phyloP scores from a whole-genome alignment of 2,888 invertebrate genomes.

The Cerastoderma edule region DNA sequence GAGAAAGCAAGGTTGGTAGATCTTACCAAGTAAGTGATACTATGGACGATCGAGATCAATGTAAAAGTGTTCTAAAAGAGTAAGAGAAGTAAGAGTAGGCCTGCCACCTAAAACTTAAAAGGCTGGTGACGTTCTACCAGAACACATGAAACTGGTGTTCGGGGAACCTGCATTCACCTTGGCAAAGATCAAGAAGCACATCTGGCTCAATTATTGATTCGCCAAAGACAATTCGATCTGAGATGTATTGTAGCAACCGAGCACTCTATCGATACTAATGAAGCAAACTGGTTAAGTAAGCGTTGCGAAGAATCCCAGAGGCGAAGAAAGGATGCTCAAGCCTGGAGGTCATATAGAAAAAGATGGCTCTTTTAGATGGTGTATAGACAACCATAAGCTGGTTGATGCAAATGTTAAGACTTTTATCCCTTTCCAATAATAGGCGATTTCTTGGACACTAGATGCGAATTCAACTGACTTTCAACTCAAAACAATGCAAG shows the following conservation, averaged over 20 bases:
- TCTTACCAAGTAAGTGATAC: background rate
- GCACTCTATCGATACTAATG: conserved; percentile 44
- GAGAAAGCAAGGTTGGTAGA: background rate
- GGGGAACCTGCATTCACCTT: conserved; percentile 4
- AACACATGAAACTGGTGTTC: conserved; percentile 2
- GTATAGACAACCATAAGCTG: conserved; percentile 43
- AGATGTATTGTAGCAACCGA: conserved; percentile 40
- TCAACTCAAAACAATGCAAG: conserved; percentile 46
- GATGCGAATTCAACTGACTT: conserved; percentile 62
- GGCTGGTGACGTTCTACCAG: conserved; percentile 14
- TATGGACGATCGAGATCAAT: background rate
- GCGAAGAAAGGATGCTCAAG: conserved; percentile 37
- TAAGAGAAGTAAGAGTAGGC: background rate
- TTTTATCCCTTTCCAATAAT: conserved; percentile 45
- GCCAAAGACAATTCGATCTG: conserved; percentile 41
- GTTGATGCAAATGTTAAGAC: conserved; percentile 44
- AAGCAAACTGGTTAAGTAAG: conserved; percentile 37
- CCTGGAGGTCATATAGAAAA: conserved; percentile 50
- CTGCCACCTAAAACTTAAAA: background rate
- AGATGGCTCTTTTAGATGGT: conserved; percentile 43
- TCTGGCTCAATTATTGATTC: conserved; percentile 32
- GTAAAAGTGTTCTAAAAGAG: background rate
- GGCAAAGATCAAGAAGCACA: background rate
- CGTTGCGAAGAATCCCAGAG: conserved; percentile 50
- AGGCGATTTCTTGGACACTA: conserved; percentile 47